Base-by-base conservation (phyloP, 2,888 invertebrate genomes). In the Eumacrocentrus americanus region DNA sequence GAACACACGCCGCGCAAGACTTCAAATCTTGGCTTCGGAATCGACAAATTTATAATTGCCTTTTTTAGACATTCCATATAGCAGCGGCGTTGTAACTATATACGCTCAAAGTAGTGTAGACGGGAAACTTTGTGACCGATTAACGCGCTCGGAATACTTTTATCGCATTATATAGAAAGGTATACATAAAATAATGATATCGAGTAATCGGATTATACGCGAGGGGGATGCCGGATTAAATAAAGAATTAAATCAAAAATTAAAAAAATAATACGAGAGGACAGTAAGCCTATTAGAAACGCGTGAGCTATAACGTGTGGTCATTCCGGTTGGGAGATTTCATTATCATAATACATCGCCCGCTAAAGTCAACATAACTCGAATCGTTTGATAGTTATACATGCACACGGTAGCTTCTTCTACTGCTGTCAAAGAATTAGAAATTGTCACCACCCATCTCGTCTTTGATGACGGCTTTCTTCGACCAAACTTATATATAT, bases 321-420 rank as follows among this genome's bases (percentile, higher is more conserved):
- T 25, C 51, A 63, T 48, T 61, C 37, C 44, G 48, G 46, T 56
- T 55, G 42, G 25, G n/a, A 16, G 52, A 56, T 56, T 54, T n/a
- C n/a, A n/a, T 63, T 37, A 58, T 63, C 62, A 62, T 50, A 58
- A 62, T 58, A 60, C 57, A 40, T 64, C 54, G 47, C 37, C 52
- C 38, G 35, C 52, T 51, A 56, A 60, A 53, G 54, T 63, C 38
- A 46, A 61, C 37, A 60, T 63, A 58, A 61, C 58, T 61, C 50
- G 42, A 58, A 51, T n/a, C 7, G 23, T 9, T 40, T 5, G 11
- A 22, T n/a, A n/a, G n/a, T n/a, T n/a, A n/a, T n/a, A n/a, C n/a
- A n/a, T n/a, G n/a, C n/a, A n/a, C n/a, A n/a, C 25, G 18, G 1
- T 16, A 11, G 2, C 7, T 11, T 42, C 7, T 7, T 2, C 2